Conservation (phyloP, 2,888 invertebrate genomes). For the Pristionchus maxplancki region DNA sequence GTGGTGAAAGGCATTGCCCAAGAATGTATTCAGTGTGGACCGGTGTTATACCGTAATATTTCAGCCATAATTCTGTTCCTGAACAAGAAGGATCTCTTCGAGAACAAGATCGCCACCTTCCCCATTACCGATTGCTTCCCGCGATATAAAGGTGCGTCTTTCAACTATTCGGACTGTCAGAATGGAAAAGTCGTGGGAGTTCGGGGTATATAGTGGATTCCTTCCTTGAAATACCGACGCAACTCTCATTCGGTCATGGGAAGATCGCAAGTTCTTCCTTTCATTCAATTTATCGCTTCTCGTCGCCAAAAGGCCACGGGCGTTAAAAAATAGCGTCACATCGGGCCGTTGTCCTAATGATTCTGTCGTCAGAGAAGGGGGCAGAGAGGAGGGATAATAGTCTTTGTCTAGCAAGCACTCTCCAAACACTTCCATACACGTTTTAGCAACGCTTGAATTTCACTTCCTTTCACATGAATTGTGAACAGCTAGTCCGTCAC, state of each 20-base stretch:
- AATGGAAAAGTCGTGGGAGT: not conserved
- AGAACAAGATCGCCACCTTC: slow-evolving; percentile 63
- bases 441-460: not conserved
- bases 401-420: not conserved
- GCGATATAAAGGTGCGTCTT: slow-evolving; percentile 63
- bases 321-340: slow-evolving; percentile 9
- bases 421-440: slow-evolving; percentile 5
- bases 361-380: slow-evolving; percentile 1
- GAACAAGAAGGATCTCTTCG: slow-evolving; percentile 68
- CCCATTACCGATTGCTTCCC: slow-evolving; percentile 66
- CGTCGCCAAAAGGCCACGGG: not conserved
- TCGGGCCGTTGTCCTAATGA: not conserved
- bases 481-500: not conserved
- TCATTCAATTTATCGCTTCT: not conserved
- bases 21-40: not conserved
- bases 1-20: not conserved
- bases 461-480: not conserved
- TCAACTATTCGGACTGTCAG: not conserved
- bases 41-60: not conserved
- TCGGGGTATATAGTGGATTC: not conserved
- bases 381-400: slow-evolving; percentile 31
- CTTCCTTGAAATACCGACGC: not conserved
- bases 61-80: slow-evolving; percentile 67
- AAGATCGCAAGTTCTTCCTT: slow-evolving; percentile 13
- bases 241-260: not conserved